Evolutionary conservation across 2,113 vertebrate species (phyloP), one percentile per base, ranked within the genome.

Genomic region (Muntiacus reevesi): DNA sequence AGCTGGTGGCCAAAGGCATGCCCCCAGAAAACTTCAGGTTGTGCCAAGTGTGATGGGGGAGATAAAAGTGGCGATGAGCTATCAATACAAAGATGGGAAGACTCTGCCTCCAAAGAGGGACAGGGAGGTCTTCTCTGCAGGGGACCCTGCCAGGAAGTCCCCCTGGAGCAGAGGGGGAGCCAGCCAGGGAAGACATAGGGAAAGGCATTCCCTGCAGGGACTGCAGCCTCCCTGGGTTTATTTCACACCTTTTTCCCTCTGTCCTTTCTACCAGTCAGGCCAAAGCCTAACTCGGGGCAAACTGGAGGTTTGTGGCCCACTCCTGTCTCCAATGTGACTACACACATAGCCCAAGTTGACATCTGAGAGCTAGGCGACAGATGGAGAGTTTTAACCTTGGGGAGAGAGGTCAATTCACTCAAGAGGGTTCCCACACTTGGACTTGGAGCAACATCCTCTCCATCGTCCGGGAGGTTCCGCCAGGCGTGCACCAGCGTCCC

Each of bases 371-470:
- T 14, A 3, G 19, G 71, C 5, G 1, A 74, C 0, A 25, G 30
- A 17, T 14, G 1, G 43, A 45, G 55, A 40, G 33, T 17, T 89
- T 55, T 93, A 85, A 96, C 97, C 95, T 93, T 97, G 94, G 87
- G 33, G 23, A 71, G 27, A 47, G 78, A 71, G 84, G 91, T 94
- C 96, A 81, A 1, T 47, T 87, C 91, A 25, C 28, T 23, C 40
- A 16, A n/a, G 28, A 59, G 64, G 59, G 36, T 54, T n/a, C 33
- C 79, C 81, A 50, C 33, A 10, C 36, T 40, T 50, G 28, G 16
- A 43, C 55, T 45, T 40, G 36, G 45, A 85, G 59, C 57, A 40
- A 28, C 78, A 30, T 9, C 9, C 10, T 36, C 76, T 55, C 6
- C 76, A 30, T 2, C 8, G 2, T 36, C 76, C 19, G 2, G 5